Base-by-base conservation (phyloP, 2,113 vertebrate genomes). In the Oncorhynchus gorbuscha region DNA sequence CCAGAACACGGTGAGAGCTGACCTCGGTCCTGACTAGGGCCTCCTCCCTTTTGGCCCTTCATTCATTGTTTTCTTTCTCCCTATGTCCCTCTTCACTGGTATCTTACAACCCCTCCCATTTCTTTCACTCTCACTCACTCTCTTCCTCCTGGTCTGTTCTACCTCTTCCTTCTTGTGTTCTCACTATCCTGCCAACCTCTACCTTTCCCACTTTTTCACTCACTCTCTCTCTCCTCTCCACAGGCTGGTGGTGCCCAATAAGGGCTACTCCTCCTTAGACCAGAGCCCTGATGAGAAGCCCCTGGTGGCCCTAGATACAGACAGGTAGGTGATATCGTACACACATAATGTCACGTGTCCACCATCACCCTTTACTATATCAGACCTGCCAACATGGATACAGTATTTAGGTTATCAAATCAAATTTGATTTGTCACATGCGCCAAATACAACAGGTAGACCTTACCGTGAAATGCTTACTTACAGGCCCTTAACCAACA, bases 231-330 rank as follows among this genome's bases (percentile, higher is more conserved):
- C 35, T 69, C 55, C 48, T 3, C 64, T 62, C 58, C 48, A 30
- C 90, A 99, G 98, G 92, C 92, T 99, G 84, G 97, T 99, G 55
- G 96, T 99, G 84, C 98, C 98, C 39, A 99, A 98, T 87, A 99
- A 99, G 93, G 98, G 97, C 79, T 99, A 99, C 85, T 98, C 97
- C 0, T 98, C 97, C 0, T 94, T 99, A 94, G 98, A 99, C 86
- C 97, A 99, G 94, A 99, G 97, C 83, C 97, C 98, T 4, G 98
- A 99, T 81, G 97, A 99, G 88, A 99, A 99, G 87, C 98, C 97
- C 1, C 89, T 99, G 89, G 98, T 99, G 88, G 97, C 97, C 79
- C 92, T 99, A 90, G 98, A 99, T 90, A 99, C 98, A 16, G 97
- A 99, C 96, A 99, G 98, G 98, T 99, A 83, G 64, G 68, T 26